Conservation (phyloP, 2,888 invertebrate species). For the Opisthograptis luteolata region DNA sequence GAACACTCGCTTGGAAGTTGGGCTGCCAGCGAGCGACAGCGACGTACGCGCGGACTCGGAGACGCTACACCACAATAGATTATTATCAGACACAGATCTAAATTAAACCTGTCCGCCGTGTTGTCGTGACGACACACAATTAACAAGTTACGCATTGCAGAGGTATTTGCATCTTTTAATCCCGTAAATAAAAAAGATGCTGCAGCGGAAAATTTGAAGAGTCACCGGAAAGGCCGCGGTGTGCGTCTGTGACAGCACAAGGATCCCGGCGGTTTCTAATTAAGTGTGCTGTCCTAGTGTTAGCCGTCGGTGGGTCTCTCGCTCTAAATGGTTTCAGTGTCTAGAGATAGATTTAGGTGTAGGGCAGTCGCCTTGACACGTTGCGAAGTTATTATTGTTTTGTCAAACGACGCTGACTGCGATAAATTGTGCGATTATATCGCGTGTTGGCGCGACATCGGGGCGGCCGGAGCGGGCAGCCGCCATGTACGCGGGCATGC, state of each 20-base stretch:
- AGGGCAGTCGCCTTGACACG: slow-evolving; percentile 52
- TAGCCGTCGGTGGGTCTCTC: neutral
- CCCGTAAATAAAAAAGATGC: slow-evolving; percentile 41
- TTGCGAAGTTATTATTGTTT: slow-evolving; percentile 63
- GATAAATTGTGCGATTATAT: slow-evolving; percentile 35
- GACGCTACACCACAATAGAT: slow-evolving; percentile 31
- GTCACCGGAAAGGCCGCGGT: slow-evolving; percentile 10
- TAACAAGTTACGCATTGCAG: slow-evolving; percentile 47
- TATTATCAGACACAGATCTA: slow-evolving; percentile 37
- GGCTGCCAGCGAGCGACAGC: slow-evolving; percentile 18
- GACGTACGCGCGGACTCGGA: slow-evolving; percentile 1
- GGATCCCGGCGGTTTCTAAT: slow-evolving; percentile 4
- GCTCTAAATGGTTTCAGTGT: neutral
- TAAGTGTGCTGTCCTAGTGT: slow-evolving; percentile 3
- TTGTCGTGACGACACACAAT: slow-evolving; percentile 45
- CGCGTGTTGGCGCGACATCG: slow-evolving; percentile 36
- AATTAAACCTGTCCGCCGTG: slow-evolving; percentile 38
- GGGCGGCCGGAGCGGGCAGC: slow-evolving; percentile 17
- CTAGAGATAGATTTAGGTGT: slow-evolving; percentile 5
- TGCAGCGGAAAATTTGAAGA: slow-evolving; percentile 31
- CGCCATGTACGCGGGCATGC: neutral
- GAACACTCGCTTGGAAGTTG: slow-evolving; percentile 34
- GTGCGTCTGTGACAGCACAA: slow-evolving; percentile 6
- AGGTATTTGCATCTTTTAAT: slow-evolving; percentile 44
- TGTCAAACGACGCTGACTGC: slow-evolving; percentile 40